Evolutionary conservation across 2,888 invertebrate species (phyloP), one percentile per base, ranked within the genome.

Genomic region (Ellobium chinense): DNA sequence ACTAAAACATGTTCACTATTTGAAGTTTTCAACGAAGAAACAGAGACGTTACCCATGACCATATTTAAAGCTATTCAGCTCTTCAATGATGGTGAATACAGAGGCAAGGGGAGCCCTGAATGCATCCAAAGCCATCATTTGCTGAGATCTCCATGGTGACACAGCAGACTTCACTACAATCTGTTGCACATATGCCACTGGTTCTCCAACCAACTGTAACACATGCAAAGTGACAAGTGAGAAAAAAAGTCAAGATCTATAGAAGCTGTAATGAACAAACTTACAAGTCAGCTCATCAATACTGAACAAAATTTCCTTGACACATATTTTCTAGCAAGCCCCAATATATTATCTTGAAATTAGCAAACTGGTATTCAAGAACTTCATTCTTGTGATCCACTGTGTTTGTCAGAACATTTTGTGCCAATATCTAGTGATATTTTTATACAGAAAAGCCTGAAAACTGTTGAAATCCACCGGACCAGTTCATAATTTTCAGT

Each of bases 41-140:
- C 7, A 18, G 62, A 39, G 24, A 18, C 21, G 24, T 60, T 62
- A 80, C 80, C 60, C 68, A 18, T 58, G 9, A 27, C 29, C 63
- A 69, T 37, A 12, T 80, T 80, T 80, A 29, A 97, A 97, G 93
- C 97, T 97, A 89, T 96, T 95, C 84, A 98, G 95, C 80, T 96
- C 95, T 93, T 98, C 97, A 75, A 97, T 92, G 84, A 98, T 94
- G 91, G 97, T 95, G 94, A 98, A 99, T 31, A 96, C 96, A 94
- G 97, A 97, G 89, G 96, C 96, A 0, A 99, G 94, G 1, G 98
- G 98, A 7, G 96, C 97, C 89, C 98, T 95, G 93, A 98, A 97
- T 65, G 98, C 98, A 94, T 98, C 98, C 91, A 96, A 96, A 88
- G 97, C 94, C 86, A 95, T 95, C 86, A 98, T 83, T 27, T 81